Evolutionary conservation across 2,113 vertebrate genomes (phyloP).

Genomic region (Columbina picui): DNA sequence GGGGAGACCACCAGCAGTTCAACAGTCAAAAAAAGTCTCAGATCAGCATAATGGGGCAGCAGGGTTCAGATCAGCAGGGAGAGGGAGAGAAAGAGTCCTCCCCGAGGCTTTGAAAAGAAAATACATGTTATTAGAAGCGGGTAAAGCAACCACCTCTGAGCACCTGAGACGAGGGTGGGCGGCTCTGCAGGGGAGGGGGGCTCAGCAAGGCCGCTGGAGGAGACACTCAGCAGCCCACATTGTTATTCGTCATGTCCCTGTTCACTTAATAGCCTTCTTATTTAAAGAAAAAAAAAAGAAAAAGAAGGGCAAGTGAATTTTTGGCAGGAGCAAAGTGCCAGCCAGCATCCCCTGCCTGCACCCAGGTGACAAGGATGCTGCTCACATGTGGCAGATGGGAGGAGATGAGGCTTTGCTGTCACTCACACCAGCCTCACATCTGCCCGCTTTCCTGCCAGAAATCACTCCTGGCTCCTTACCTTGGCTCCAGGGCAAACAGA

Average conservation of each 20-base stretch:
- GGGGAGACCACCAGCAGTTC: not conserved
- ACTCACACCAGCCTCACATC: not conserved
- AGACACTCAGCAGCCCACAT: not conserved
- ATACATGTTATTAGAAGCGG: not conserved
- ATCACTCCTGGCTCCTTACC: not conserved
- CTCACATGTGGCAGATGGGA: not conserved
- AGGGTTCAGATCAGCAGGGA: not conserved
- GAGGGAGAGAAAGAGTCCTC: not conserved
- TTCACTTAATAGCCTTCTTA: not conserved
- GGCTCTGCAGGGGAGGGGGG: not conserved
- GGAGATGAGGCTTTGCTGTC: not conserved
- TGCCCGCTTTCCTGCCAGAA: not conserved
- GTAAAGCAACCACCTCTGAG: not conserved
- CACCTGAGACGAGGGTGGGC: not conserved
- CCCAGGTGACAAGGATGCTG: not conserved
- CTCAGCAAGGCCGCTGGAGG: not conserved
- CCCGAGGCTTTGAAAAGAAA: not conserved
- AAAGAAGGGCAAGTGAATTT: not conserved
- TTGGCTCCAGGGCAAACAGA: not conserved
- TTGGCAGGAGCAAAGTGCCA: not conserved
- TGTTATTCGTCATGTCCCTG: not conserved
- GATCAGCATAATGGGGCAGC: not conserved
- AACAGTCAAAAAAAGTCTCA: not conserved
- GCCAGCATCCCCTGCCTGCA: not conserved
- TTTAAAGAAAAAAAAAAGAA: not conserved